Conservation (phyloP, 2,113 vertebrate genomes). For the Clarias macrocephalus region DNA sequence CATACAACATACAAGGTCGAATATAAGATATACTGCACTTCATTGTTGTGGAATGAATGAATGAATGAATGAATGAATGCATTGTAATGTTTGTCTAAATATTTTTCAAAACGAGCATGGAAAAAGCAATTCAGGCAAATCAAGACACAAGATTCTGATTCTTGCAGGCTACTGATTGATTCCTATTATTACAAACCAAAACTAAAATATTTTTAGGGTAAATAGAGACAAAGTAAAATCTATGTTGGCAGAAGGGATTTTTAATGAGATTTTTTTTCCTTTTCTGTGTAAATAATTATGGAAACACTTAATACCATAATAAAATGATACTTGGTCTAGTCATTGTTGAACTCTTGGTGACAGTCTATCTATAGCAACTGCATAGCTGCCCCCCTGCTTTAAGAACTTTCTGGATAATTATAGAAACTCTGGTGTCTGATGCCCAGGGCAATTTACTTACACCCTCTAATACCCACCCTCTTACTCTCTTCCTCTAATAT, state of each 20-base stretch:
- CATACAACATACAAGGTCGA: background rate
- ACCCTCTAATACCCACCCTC: too few species aligned
- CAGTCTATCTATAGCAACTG: background rate
- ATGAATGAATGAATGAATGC: background rate
- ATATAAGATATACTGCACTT: background rate
- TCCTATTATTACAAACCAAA: background rate
- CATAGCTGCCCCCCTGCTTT: background rate
- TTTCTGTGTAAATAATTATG: background rate
- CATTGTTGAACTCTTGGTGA: background rate
- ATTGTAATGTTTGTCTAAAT: background rate
- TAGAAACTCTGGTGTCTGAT: slow-evolving; percentile 22
- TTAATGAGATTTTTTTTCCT: background rate
- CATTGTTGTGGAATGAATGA: background rate
- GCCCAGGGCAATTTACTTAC: slow-evolving; percentile 26
- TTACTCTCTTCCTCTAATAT: background rate
- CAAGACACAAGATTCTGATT: background rate
- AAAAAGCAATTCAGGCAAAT: background rate
- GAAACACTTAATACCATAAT: background rate
- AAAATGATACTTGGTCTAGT: background rate
- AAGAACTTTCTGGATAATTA: slow-evolving; percentile 25
- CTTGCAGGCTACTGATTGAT: background rate
- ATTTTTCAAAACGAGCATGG: background rate
- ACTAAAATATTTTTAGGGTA: background rate
- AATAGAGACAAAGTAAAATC: background rate
- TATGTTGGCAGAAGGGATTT: background rate